phyloP scores from a whole-genome alignment of 1,140 invertebrate genomes.

The Aporrectodea caliginosa region DNA sequence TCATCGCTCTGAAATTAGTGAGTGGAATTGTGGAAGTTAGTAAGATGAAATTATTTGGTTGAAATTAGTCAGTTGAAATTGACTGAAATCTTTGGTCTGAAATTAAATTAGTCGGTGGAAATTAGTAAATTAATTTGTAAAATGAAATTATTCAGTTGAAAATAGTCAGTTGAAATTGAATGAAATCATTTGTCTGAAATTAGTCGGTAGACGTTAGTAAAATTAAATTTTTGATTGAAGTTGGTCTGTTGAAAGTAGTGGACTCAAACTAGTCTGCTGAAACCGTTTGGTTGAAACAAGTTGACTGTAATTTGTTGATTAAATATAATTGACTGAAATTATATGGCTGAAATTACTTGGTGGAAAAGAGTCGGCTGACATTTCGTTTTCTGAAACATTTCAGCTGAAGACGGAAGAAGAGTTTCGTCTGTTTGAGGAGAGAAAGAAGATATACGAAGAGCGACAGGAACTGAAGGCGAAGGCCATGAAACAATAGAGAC shows the following conservation, averaged over 20 bases:
- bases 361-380: too few species aligned
- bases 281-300: neutral
- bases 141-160: neutral
- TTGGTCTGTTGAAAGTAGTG: neutral
- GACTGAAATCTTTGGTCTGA: neutral
- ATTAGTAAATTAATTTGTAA: neutral
- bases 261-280: neutral
- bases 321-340: neutral
- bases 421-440: neutral
- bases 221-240: neutral
- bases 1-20: neutral
- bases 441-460: neutral
- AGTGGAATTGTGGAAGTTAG: neutral
- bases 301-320: neutral
- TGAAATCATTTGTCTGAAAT: neutral
- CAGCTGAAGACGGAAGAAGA: neutral
- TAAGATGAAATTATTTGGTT: neutral
- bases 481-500: too few species aligned
- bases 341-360: too few species aligned
- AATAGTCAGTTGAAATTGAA: neutral
- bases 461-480: too few species aligned
- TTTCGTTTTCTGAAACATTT: too few species aligned
- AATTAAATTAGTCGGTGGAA: neutral
- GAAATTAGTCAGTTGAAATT: neutral
- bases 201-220: neutral